These are phyloP conservation scores for Anoplolepis gracilipes DNA, from an alignment of 1,140 invertebrate genomes.

Conservation along the genomic window DNA sequence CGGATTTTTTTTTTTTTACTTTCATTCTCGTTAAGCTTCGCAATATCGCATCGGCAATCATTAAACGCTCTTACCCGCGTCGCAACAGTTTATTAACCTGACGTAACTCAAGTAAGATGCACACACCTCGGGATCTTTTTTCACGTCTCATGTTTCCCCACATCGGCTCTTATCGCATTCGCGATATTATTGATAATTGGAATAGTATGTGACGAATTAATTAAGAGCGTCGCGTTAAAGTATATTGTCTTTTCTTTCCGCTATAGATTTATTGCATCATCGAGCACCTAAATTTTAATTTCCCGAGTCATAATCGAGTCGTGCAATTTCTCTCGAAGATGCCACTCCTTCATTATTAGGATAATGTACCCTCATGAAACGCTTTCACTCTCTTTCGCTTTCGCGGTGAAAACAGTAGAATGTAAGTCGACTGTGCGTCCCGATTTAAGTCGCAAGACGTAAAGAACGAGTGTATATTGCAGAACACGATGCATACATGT, in stretches of 20 bases:
- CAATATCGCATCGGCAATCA: slow-evolving; percentile 29
- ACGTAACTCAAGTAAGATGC: not conserved
- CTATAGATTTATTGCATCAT: not conserved
- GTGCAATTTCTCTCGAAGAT: slow-evolving; percentile 51
- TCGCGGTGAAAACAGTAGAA: slow-evolving; percentile 56
- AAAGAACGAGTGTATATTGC: slow-evolving; percentile 1
- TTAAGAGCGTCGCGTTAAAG: not conserved
- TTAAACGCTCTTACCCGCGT: slow-evolving; percentile 5
- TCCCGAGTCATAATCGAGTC: not conserved
- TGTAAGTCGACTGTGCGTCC: slow-evolving; percentile 36
- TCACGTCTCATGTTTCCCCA: not conserved
- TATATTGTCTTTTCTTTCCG: not conserved
- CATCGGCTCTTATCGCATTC: not conserved
- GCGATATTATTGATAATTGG: not conserved
- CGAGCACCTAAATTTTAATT: slow-evolving; percentile 18
- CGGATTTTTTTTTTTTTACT: slow-evolving; percentile 79
- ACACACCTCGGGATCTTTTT: not conserved
- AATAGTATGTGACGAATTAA: not conserved
- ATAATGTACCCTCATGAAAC: slow-evolving; percentile 50
- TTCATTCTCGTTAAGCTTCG: slow-evolving; percentile 78
- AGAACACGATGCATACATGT: not conserved
- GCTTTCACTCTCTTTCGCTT: slow-evolving; percentile 67
- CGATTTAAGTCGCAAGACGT: slow-evolving; percentile 40
- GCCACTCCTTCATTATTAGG: slow-evolving; percentile 55
- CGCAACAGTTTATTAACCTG: slow-evolving; percentile 26